A percentile compares a stretch with the other conserved stretches of the same genome.
phyloP scores from a whole-genome alignment of 1,140 invertebrate species.

The Pseudomyrmex cubaensis region DNA sequence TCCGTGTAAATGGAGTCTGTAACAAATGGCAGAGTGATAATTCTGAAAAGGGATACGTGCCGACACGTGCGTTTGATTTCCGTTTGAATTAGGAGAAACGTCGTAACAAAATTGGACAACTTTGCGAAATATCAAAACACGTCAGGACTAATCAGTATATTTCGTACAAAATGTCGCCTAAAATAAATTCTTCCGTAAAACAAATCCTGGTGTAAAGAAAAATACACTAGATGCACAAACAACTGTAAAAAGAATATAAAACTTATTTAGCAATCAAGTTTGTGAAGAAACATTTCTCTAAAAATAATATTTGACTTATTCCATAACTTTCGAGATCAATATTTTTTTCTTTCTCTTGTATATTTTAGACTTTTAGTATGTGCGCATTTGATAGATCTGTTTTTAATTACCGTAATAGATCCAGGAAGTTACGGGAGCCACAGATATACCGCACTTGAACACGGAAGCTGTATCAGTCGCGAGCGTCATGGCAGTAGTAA shows the following conservation, averaged over 20 bases:
- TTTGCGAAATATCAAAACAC: too few relatives aligned
- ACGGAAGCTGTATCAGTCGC: constrained; percentile 85
- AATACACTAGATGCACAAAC: too few relatives aligned
- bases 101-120: neutral
- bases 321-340: too few relatives aligned
- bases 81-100: neutral
- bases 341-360: neutral
- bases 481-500: constrained; percentile 80
- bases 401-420: constrained; percentile 91
- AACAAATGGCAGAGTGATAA: constrained; percentile 6
- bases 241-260: too few relatives aligned
- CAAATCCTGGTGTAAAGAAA: too few relatives aligned
- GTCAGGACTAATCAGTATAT: too few relatives aligned
- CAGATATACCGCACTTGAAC: constrained; percentile 88
- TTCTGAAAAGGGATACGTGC: neutral
- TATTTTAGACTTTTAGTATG: too few relatives aligned
- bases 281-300: too few relatives aligned
- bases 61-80: neutral
- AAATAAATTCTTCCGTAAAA: too few relatives aligned
- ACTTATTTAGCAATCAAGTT: too few relatives aligned
- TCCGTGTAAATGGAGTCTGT: constrained; percentile 90
- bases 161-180: too few relatives aligned
- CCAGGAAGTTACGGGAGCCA: constrained; percentile 93
- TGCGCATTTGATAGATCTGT: constrained; percentile 11
- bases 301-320: too few relatives aligned